Evolutionary conservation across 1,140 invertebrate species (phyloP), one percentile per base, ranked within the genome.

Genomic region (Brachionus rotundiformis): DNA sequence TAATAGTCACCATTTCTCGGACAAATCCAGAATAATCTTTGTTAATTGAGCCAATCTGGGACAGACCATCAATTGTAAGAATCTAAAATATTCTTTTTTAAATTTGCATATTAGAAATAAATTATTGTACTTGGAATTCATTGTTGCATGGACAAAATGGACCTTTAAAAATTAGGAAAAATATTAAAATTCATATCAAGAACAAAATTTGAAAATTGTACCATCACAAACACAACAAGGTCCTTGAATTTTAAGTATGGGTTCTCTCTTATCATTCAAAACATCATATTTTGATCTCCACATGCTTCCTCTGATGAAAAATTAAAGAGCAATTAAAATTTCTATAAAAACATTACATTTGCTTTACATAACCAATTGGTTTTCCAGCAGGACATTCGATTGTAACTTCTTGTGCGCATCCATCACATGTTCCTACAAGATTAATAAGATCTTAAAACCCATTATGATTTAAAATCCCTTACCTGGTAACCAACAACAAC

Each of bases 291-390:
- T 65, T 19, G 31, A 11, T 16, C 41, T 63, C 54, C 79, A 81
- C 25, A 47, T 59, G 23, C 79, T 81, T 63, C 79, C 54, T 13
- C 79, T 81, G n/a, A 25, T n/a, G n/a, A n/a, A n/a, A n/a, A n/a
- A n/a, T n/a, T n/a, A n/a, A n/a, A n/a, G n/a, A n/a, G n/a, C n/a
- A n/a, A n/a, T n/a, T n/a, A n/a, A n/a, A n/a, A n/a, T n/a, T n/a
- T n/a, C n/a, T n/a, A n/a, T n/a, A n/a, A n/a, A n/a, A n/a, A n/a
- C n/a, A n/a, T n/a, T 71, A 83, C 79, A 44, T 39, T 73, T 83
- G 82, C 61, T 63, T 79, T 19, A 83, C 81, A 39, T 54, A 82
- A 41, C 82, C 82, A 19, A 83, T 54, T 25, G 76, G 44, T 19
- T 44, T 41, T 25, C 82, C 82, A 23, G 27, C 10, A 7, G 82